Evolutionary conservation across 2,888 invertebrate species (phyloP), one percentile per base, ranked within the genome.

Genomic region (Trachelus iudaicus): DNA sequence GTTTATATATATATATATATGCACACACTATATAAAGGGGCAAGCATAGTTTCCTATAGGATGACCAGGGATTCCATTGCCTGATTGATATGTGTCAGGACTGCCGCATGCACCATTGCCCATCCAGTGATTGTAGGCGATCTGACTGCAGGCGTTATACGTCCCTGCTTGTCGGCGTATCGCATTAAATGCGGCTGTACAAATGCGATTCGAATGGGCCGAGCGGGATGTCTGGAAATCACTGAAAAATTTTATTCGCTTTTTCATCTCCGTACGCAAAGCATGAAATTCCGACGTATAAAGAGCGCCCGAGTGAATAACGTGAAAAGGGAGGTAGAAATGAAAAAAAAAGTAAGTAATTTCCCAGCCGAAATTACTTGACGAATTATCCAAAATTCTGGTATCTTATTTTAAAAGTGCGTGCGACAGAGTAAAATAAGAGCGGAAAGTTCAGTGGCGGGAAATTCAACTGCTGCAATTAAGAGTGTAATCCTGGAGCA

Each of bases 71-170:
- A 86, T 88, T 86, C 85, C 85, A 88, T 87, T 83, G 84, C 80
- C 81, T 88, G 88, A 89, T 89, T 89, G 89, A 89, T 88, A 86
- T 86, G 87, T 87, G 89, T 89, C 56, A 56, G 56, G 85, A 86
- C 83, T 82, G 85, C 83, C 85, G 84, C 85, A 88, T 84, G 86
- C 85, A 86, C 81, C 83, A 83, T 81, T 83, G 81, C 80, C 74
- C 77, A 75, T 79, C 81, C 73, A 69, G 80, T 82, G 82, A 83
- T 81, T 79, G 12, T 35, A 35, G 35, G 35, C 12, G 35, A 12
- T 82, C 81, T 82, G 80, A 40, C 56, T 56, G 56, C 9, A 56
- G 56, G 56, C 56, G 56, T 56, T 56, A 56, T 56, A 56, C 23
- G 9, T 56, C 2, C 56, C 23, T 56, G 56, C 56, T 23, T 23